A percentile compares a stretch with the other conserved stretches of the same genome.
These are phyloP conservation scores for Buceros bicornis DNA, from an alignment of 2,797 vertebrate species.

Conservation along the genomic window DNA sequence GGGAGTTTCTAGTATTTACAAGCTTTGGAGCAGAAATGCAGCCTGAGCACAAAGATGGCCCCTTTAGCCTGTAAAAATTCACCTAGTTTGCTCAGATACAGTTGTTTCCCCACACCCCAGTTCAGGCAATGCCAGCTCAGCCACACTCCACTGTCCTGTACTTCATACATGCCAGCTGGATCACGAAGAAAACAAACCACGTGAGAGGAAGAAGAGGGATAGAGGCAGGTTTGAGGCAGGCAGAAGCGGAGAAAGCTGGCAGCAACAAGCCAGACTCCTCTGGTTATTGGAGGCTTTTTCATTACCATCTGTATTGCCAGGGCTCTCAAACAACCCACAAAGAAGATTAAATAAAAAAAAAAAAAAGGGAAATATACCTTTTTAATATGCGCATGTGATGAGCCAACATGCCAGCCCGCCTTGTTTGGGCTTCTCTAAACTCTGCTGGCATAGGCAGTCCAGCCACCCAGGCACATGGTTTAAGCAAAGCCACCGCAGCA, in stretches of 20 bases:
- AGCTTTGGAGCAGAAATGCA: not conserved
- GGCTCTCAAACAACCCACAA: not conserved
- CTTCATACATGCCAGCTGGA: not conserved
- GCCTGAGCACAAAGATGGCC: not conserved
- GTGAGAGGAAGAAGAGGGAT: not conserved
- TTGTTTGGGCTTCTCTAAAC: not conserved
- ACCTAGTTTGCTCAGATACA: not conserved
- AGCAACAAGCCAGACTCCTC: not conserved
- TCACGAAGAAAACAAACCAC: not conserved
- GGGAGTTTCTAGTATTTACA: not conserved
- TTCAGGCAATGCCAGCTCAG: not conserved
- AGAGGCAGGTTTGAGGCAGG: not conserved
- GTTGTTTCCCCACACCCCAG: not conserved
- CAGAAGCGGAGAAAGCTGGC: not conserved
- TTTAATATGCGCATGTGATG: no score
- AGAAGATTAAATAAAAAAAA: not conserved
- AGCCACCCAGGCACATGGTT: not conserved
- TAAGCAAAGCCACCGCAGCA: not conserved
- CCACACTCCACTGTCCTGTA: not conserved
- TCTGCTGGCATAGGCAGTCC: not conserved
- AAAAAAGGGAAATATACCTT: not conserved
- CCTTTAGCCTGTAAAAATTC: not conserved
- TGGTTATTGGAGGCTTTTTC: not conserved
- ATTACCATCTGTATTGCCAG: not conserved
- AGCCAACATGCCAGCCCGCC: fast-evolving